Conservation (phyloP, 2,888 invertebrate species). For the Chaetogeoica ovagalla region DNA sequence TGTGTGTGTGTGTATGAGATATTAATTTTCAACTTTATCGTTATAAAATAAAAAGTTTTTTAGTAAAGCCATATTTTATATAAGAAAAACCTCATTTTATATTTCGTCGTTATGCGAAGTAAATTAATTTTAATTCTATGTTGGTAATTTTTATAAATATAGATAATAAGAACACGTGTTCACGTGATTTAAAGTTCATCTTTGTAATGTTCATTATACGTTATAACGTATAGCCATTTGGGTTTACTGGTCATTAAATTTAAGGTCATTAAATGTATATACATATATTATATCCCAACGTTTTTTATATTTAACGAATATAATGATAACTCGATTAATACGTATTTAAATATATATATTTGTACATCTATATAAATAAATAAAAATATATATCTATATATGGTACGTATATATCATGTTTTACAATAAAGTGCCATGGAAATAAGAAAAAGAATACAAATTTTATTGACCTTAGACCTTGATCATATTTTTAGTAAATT, state of each 20-base stretch:
- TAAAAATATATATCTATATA: too few species aligned
- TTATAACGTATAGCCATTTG: neutral
- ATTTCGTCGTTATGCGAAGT: neutral
- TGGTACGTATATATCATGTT: neutral
- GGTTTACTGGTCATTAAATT: conserved; percentile 28
- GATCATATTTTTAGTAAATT: conserved; percentile 16
- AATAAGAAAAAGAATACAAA: conserved; percentile 7
- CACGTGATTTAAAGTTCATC: conserved; percentile 30
- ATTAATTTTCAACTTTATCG: too few species aligned
- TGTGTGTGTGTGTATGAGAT: too few species aligned
- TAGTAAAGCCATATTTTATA: neutral
- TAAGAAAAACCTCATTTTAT: neutral
- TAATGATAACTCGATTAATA: conserved; percentile 24
- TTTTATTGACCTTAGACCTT: conserved; percentile 21
- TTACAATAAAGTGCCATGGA: neutral
- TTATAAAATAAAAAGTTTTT: neutral
- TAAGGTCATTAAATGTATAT: conserved; percentile 15
- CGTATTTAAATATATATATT: too few species aligned
- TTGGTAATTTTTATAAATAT: conserved; percentile 4
- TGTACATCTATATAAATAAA: neutral
- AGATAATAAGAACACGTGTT: conserved; percentile 14
- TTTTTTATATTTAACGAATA: conserved; percentile 12
- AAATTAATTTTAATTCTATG: conserved; percentile 8
- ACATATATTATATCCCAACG: neutral
- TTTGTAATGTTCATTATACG: conserved; percentile 4